Evolutionary conservation across 2,797 vertebrate genomes (phyloP), one percentile per base, ranked within the genome.

Genomic region (Gymnothorax javanicus): DNA sequence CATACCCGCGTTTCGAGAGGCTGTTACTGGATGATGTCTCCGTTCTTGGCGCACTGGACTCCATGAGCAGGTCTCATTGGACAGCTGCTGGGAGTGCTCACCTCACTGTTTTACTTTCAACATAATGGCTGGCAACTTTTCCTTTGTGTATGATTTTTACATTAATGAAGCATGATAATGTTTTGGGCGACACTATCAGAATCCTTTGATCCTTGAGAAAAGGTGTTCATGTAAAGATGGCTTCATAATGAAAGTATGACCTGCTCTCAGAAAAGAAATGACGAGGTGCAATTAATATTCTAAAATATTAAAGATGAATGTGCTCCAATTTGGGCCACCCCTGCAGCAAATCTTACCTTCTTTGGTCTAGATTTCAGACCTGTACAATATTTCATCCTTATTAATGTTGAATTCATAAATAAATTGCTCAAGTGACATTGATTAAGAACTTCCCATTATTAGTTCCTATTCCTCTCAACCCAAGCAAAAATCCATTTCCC

Each of bases 351-450:
- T 75, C 77, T 50, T 60, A 52, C 73, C 52, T 87, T 79, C 82
- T 86, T 87, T 90, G 84, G 88, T 90, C 87, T 87, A 90, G 89
- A 90, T 90, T 91, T 90, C 89, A 91, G 87, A 89, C 87, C 86
- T 73, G 67, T 67, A 90, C 84, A 90, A 91, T 89, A 90, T 90
- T 91, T 91, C 59, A 91, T 89, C 58, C 90, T 88, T 90, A 88
- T 91, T 91, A 91, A 91, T 91, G 87, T 82, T 43, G 82, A 77
- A 85, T 86, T 88, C 82, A 82, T 83, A 86, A 88, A 89, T 91
- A 91, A 82, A 91, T 91, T 86, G 90, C 85, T 91, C 86, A 90
- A 89, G 89, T 75, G 82, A 60, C 86, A 85, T 59, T 84, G 87
- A 85, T 85, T 77, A 27, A 77, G 15, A 50, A 7, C 73, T 77